Base-by-base conservation (phyloP, 2,888 invertebrate species). In the Hirtodrosophila cameraria region DNA sequence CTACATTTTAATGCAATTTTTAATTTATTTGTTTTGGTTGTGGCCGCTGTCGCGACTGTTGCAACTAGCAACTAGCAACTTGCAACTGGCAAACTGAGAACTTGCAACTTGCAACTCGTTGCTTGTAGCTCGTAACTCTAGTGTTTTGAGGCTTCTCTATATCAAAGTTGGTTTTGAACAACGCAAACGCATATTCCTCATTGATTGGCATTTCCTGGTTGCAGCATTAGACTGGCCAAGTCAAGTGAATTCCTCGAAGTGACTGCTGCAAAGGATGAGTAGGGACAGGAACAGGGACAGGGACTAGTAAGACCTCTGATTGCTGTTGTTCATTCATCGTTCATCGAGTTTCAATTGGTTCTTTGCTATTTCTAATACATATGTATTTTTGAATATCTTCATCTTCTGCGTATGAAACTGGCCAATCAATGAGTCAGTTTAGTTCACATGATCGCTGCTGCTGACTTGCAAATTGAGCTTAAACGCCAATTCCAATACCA, bases 201-300 rank as follows among this genome's bases (percentile, higher is more conserved):
- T 85, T 85, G 87, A 85, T 85, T 87, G 84, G 84, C 84, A 87
- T 85, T 85, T 85, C 84, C 84, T 85, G 84, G 87, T 87, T 87
- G 79, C 75, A 57, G 78, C 85, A 80, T 81, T 80, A 84, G 79
- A 84, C 75, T 75, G 75, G 66, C 75, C 82, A 79, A 83, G 80
- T 86, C 84, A 83, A 86, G 86, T 80, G 86, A 84, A 86, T 83
- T 83, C 86, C 81, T 74, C 78, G 86, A 83, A 76, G 58, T 45
- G 49, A 53, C 42, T 41, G 42, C 23, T 6, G 23, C 58, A 52
- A 60, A 77, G 75, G 69, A 73, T 58, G 73, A 65, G 58, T 60
- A 61, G 61, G 61, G 60, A 43, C 42, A 27, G 18, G 9, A 42
- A 38, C 11, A 41, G n/a, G 16, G 15, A 33, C 13, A 23, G n/a